phyloP scores from a whole-genome alignment of 2,888 invertebrate species.

The Toxonevra muliebris region DNA sequence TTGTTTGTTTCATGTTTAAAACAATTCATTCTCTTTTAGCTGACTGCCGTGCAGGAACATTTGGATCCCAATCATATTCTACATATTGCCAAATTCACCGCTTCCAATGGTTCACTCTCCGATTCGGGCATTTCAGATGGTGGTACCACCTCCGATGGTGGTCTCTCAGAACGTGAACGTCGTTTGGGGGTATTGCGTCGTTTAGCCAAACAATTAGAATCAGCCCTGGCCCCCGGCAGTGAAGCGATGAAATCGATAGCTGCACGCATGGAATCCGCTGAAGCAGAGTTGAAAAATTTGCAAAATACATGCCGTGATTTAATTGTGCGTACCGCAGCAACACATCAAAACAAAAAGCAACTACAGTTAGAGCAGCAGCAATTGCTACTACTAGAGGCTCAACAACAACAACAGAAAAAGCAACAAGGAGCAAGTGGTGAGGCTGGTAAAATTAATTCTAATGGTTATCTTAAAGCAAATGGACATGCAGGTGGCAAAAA shows the following conservation, averaged over 20 bases:
- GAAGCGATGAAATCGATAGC: conserved; percentile 72
- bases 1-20: neutral
- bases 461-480: conserved; percentile 30
- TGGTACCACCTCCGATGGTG: conserved; percentile 77
- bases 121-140: conserved; percentile 81
- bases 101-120: conserved; percentile 71
- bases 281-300: conserved; percentile 72
- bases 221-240: conserved; percentile 74
- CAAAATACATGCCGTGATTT: conserved; percentile 74
- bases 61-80: conserved; percentile 61
- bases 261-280: conserved; percentile 73
- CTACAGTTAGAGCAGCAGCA: conserved; percentile 37
- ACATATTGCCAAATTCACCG: conserved; percentile 62
- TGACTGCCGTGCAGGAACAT: conserved; percentile 60
- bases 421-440: conserved; percentile 21
- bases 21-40: conserved; percentile 34
- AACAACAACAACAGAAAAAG: conserved; percentile 31
- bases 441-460: conserved; percentile 20
- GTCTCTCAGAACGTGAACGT: conserved; percentile 72
- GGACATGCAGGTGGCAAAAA: conserved; percentile 30
- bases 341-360: conserved; percentile 58
- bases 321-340: conserved; percentile 65
- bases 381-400: conserved; percentile 35
- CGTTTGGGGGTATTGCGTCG: conserved; percentile 73
- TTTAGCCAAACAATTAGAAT: conserved; percentile 73